Base-by-base conservation (phyloP, 2,888 invertebrate genomes). In the Chrysolina americana region DNA sequence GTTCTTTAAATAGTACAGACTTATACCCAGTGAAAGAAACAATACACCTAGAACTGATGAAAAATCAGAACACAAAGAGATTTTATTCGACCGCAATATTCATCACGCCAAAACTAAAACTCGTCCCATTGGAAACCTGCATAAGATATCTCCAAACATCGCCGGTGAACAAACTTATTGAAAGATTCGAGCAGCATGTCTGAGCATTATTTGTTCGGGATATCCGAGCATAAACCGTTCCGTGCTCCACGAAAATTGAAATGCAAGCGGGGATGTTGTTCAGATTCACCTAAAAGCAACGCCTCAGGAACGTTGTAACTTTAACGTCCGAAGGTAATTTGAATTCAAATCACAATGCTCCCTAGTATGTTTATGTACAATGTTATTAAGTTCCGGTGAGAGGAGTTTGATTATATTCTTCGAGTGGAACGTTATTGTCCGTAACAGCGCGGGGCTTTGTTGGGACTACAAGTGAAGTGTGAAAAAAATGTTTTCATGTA, bases 201-300 rank as follows among this genome's bases (percentile, higher is more conserved):
- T 48, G n/a, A 68, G 71, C 63, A 69, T 74, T 71, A 73, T 73
- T 77, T 75, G 77, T 72, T 59, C 53, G 71, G 59, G 71, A 74
- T 74, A 74, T 73, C 41, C 65, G 19, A 68, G 44, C 68, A 64
- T 74, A 74, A 78, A 77, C 73, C 68, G 74, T 73, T 71, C 75
- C 73, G 74, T 78, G 77, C 75, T 74, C 74, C 44, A 63, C 47
- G 75, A 73, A 80, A 81, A 81, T 81, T 81, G 80, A 80, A 80
- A 81, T 81, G 80, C 79, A 79, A 78, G 75, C 78, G 66, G 73
- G 71, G 71, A 71, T 72, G 75, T 66, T 75, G 80, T 78, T 79
- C 74, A 73, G 80, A 79, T 81, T 80, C 77, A 75, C 77, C 80
- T 78, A 74, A 74, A 76, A 76, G 77, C 76, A 65, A 75, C 77